phyloP scores from a whole-genome alignment of 2,113 vertebrate species.

The Phylloscopus trochilus region DNA sequence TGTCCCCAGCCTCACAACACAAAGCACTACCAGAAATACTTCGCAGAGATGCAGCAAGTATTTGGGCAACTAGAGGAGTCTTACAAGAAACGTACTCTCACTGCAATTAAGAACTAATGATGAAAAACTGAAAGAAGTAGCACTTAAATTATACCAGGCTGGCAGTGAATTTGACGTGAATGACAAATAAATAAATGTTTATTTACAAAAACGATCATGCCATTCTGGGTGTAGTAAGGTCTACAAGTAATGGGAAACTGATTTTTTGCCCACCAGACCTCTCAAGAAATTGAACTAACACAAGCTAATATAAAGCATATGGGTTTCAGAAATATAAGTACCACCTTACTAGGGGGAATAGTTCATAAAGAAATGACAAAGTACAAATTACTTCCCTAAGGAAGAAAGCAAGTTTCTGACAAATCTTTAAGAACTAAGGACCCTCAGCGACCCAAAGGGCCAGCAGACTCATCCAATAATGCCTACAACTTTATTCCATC shows the following conservation, averaged over 20 bases:
- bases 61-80: background rate
- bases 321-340: background rate
- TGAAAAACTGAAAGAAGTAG: background rate
- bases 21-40: background rate
- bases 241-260: background rate
- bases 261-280: background rate
- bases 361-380: background rate
- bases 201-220: background rate
- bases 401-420: background rate
- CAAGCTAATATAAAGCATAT: background rate
- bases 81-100: constrained; percentile 13
- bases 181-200: background rate
- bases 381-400: background rate
- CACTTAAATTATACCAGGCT: background rate
- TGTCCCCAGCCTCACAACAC: background rate
- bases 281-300: background rate
- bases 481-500: background rate
- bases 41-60: background rate
- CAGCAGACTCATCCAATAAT: background rate
- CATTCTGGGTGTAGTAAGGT: background rate
- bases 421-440: background rate
- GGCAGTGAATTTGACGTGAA: background rate
- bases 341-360: background rate
- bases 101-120: background rate
- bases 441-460: background rate